Evolutionary conservation across 2,888 invertebrate species (phyloP), one percentile per base, ranked within the genome.

Genomic region (Limnephilus rhombicus): DNA sequence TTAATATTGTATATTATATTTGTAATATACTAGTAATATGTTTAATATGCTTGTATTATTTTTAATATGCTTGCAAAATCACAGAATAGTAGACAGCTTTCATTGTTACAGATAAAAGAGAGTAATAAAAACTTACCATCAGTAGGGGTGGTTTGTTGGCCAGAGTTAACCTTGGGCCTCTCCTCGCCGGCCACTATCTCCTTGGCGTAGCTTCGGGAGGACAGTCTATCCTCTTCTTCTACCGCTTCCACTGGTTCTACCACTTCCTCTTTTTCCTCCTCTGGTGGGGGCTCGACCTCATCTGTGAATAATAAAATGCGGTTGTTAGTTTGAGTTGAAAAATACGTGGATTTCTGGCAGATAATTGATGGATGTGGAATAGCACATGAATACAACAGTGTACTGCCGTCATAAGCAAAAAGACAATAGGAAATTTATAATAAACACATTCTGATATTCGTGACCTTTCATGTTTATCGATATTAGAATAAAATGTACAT

Each of bases 111-210:
- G 9, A 68, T 9, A 68, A 68, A n/a, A 5, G n/a, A 24, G n/a
- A 11, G 9, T n/a, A 3, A 0, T n/a, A 86, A 45, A 45, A 49
- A 94, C 95, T 95, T 93, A 96, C 96, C 96, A 81, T 96, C 96
- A 18, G 95, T 96, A 0, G 96, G 96, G 4, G 96, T 96, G 29
- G 96, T 96, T 94, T 96, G 96, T 94, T 96, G 96, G 93, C 96
- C 96, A 86, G 96, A 96, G 94, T 96, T 96, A 93, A 95, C 97
- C 93, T 97, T 96, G 4, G 97, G 97, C 31, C 97, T 95, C 94
- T 97, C 97, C 94, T 97, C 97, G 0, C 97, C 97, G 29, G 97
- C 97, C 3, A 97, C 97, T 93, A 97, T 97, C 94, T 97, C 97
- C 94, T 97, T 97, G 93, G 96, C 97, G 0, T 96, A 96, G 94